Percentiles rank a stretch among this genome's conserved stretches.
Evolutionary conservation across 2,888 invertebrate species (phyloP).

Genomic region (Eustalomyia histrio): DNA sequence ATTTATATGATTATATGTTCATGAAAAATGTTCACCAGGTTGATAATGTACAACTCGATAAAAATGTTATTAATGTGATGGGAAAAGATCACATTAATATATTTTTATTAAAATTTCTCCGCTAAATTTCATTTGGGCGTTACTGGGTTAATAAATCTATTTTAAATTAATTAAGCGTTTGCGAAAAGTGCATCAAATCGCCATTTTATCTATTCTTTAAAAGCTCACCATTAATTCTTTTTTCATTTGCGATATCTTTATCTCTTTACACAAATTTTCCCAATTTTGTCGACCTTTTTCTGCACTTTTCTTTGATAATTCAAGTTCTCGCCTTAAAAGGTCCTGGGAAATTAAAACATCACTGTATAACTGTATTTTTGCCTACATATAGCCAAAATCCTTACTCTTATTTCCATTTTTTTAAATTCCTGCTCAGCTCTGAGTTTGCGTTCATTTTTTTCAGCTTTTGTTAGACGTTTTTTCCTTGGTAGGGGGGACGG

Average conservation of each 20-base stretch:
- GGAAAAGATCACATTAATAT: no score
- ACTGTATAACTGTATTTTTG: not conserved
- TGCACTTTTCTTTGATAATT: conserved; percentile 71
- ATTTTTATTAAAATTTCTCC: no score
- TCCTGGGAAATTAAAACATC: conserved; percentile 67
- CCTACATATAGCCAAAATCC: conserved; percentile 39
- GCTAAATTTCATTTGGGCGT: no score
- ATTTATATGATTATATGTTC: no score
- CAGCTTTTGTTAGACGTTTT: conserved; percentile 69
- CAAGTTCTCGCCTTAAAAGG: conserved; percentile 71
- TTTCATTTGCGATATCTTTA: conserved; percentile 72
- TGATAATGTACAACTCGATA: no score
- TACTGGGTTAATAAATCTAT: no score
- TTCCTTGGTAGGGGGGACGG: conserved; percentile 58
- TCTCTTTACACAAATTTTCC: conserved; percentile 72
- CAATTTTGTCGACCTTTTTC: conserved; percentile 70
- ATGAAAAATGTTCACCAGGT: no score
- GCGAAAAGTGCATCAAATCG: no score
- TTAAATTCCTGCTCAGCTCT: conserved; percentile 65
- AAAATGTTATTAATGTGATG: no score
- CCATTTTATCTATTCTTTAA: no score
- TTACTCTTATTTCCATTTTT: conserved; percentile 70
- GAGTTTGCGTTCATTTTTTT: conserved; percentile 65
- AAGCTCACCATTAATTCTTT: conserved; percentile 69
- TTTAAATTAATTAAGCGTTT: no score